Conservation (phyloP, 92 coral and sea anemone species). For the Paramuricea clavata region DNA sequence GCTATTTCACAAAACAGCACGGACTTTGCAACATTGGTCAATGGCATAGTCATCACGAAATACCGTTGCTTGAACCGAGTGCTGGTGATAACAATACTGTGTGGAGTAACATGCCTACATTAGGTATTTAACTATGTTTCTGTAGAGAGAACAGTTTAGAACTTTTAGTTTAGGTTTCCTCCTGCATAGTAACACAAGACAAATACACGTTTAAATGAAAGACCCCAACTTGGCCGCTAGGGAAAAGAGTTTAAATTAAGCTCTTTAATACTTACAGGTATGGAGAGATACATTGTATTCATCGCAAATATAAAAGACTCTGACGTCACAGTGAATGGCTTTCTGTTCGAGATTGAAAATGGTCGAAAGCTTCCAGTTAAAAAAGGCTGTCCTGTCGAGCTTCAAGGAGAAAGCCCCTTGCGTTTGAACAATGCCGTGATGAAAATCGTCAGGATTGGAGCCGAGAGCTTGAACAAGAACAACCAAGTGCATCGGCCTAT, state of each 20-base stretch:
- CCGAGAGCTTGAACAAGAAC: background rate
- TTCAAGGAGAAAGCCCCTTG: background rate
- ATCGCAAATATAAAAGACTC: background rate
- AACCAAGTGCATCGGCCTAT: background rate
- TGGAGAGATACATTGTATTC: background rate
- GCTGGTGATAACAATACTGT: conserved; percentile 85
- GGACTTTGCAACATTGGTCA: conserved; percentile 91
- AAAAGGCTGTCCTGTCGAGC: background rate
- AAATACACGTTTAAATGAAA: no score
- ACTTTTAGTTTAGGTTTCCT: background rate
- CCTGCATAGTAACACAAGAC: background rate
- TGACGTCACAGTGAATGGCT: background rate
- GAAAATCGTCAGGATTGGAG: background rate
- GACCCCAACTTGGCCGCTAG: no score
- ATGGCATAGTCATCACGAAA: conserved; percentile 93
- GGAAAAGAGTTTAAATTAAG: no score
- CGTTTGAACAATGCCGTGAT: background rate
- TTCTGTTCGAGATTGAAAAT: background rate
- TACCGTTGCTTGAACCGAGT: conserved; percentile 76
- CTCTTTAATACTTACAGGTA: background rate
- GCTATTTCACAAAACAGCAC: conserved; percentile 62
- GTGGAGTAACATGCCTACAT: conserved; percentile 81
- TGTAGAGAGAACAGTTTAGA: no score
- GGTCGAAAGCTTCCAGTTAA: background rate
- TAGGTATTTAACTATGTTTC: conserved; percentile 8